phyloP scores from a whole-genome alignment of 2,888 invertebrate species.

The Limnephilus lunatus region DNA sequence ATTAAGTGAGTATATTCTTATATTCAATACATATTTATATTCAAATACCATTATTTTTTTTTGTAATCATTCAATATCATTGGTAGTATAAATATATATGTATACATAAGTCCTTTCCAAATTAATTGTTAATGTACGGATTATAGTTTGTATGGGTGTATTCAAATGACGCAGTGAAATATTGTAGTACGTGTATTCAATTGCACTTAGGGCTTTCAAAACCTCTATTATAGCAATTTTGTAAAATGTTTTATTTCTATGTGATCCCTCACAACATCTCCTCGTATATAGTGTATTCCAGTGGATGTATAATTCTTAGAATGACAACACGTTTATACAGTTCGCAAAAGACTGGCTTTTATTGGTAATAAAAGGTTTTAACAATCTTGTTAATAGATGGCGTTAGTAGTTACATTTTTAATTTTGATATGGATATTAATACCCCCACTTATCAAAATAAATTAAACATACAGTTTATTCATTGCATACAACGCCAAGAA shows the following conservation, averaged over 20 bases:
- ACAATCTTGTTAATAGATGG: too few species aligned
- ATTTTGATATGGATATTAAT: too few species aligned
- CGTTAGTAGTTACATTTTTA: too few species aligned
- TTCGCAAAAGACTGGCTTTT: too few species aligned
- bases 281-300: too few species aligned
- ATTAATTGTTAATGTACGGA: background rate
- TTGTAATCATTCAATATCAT: background rate
- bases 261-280: background rate
- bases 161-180: background rate
- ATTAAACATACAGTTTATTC: too few species aligned
- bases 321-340: too few species aligned
- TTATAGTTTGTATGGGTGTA: background rate
- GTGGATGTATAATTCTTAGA: too few species aligned
- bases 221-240: background rate
- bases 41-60: background rate
- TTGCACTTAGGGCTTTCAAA: background rate
- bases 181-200: background rate
- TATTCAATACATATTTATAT: background rate
- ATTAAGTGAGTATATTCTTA: too few species aligned
- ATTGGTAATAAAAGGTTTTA: too few species aligned
- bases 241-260: background rate
- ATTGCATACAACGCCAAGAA: too few species aligned
- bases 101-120: background rate
- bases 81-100: background rate
- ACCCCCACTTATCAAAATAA: too few species aligned